Evolutionary conservation across 2,113 vertebrate genomes (phyloP).

Genomic region (Larimichthys crocea): DNA sequence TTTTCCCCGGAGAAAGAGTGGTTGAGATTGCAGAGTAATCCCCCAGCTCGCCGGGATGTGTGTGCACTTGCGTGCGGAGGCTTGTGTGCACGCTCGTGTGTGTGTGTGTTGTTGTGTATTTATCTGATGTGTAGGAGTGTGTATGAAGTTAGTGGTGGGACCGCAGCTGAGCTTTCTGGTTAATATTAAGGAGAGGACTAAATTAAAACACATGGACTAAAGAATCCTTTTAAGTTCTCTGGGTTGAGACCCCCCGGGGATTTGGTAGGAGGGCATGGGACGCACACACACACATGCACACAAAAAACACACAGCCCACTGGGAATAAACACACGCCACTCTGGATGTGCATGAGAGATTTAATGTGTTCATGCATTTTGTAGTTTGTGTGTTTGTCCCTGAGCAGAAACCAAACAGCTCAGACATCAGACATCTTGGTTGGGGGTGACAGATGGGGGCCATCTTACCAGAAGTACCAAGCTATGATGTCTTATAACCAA

Average conservation of each 20-base stretch:
- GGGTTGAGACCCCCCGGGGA: constrained; percentile 51
- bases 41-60: constrained; percentile 71
- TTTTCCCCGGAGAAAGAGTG: constrained; percentile 71
- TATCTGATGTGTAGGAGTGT: constrained; percentile 26
- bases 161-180: constrained; percentile 56
- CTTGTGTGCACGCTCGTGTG: constrained; percentile 55
- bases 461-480: constrained; percentile 45
- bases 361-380: constrained; percentile 62
- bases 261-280: constrained; percentile 37
- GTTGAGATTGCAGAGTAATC: constrained; percentile 84
- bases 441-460: constrained; percentile 29
- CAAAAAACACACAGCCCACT: constrained; percentile 37
- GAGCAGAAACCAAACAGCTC: constrained; percentile 39
- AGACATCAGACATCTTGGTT: constrained; percentile 59
- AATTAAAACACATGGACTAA: constrained; percentile 75
- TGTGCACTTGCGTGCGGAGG: constrained; percentile 48
- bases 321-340: constrained; percentile 65
- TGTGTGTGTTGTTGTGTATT: constrained; percentile 38
- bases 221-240: constrained; percentile 74
- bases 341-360: constrained; percentile 62
- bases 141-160: constrained; percentile 51
- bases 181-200: constrained; percentile 68
- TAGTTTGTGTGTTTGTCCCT: constrained; percentile 48
- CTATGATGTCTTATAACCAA: background rate
- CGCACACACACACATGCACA: constrained; percentile 14